Evolutionary conservation across 2,113 vertebrate species (phyloP).

Genomic region (Xenus cinereus): DNA sequence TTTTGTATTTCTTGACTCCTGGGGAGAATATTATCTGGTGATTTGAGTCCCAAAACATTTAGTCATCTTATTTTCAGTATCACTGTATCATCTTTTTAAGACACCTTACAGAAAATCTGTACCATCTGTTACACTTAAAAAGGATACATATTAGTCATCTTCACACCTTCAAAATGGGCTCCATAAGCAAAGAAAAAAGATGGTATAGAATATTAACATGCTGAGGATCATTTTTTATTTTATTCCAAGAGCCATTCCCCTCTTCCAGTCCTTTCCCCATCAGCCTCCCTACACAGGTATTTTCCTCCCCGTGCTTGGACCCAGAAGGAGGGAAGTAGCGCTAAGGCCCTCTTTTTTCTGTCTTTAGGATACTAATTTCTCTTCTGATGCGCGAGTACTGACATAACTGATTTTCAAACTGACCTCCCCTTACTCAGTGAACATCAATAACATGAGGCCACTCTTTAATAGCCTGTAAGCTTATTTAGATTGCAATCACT

Average conservation of each 20-base stretch:
- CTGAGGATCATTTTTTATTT: background rate
- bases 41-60: background rate
- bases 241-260: background rate
- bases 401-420: background rate
- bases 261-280: background rate
- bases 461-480: background rate
- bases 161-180: background rate
- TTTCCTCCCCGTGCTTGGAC: background rate
- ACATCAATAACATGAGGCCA: background rate
- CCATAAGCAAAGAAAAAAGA: background rate
- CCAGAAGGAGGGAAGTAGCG: background rate
- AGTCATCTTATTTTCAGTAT: background rate
- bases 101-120: slow-evolving; percentile 4
- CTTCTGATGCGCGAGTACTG: background rate
- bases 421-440: background rate
- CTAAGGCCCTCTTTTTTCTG: background rate
- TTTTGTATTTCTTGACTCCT: background rate
- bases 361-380: background rate
- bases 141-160: background rate
- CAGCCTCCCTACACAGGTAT: background rate
- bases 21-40: background rate
- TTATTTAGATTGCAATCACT: background rate
- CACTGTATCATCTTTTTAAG: background rate
- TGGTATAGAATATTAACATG: background rate
- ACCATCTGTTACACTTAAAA: slow-evolving; percentile 1